Evolutionary conservation across 1,140 invertebrate genomes (phyloP), one percentile per base, ranked within the genome.

Genomic region (Chironomus tepperi): DNA sequence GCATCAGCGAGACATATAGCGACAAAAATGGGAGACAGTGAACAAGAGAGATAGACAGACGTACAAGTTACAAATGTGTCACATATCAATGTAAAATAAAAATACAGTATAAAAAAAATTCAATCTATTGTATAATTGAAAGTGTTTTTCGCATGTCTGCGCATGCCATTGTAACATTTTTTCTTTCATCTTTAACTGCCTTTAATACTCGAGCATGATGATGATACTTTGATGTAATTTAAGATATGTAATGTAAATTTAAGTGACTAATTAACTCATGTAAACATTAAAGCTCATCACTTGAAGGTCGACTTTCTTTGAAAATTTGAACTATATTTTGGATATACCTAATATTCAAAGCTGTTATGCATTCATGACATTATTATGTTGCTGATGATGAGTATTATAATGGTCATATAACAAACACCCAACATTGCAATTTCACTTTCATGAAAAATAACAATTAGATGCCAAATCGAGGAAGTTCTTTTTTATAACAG

Each of bases 291-390:
- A 34, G 24, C 24, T 34, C 24, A 34, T 34, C 24, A n/a, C n/a
- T n/a, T 5, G 24, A 34, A 34, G 24, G 24, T 34, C 24, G 5
- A 34, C 24, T 34, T 34, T 34, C 24, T 34, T 34, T 34, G 5
- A 1, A 34, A 34, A 34, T 34, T 34, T 34, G 24, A 34, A 34
- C 24, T 34, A 34, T 34, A n/a, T 34, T 34, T 34, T 34, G 5
- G 5, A 34, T 2, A 34, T 34, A 47, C 9, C 43, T 47, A 12
- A 57, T 34, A 34, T 57, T 57, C n/a, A 15, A 57, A 57, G 47
- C 12, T 57, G 47, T 57, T 57, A 57, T 57, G 47, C 47, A 57
- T 57, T 57, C 47, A 57, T 57, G 47, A 57, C n/a, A 57, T 57
- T 34, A 34, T 34, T 34, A 34, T 34, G 24, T 34, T 34, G 5